Evolutionary conservation across 2,888 invertebrate species (phyloP).

Genomic region (Dryomyza anilis): DNA sequence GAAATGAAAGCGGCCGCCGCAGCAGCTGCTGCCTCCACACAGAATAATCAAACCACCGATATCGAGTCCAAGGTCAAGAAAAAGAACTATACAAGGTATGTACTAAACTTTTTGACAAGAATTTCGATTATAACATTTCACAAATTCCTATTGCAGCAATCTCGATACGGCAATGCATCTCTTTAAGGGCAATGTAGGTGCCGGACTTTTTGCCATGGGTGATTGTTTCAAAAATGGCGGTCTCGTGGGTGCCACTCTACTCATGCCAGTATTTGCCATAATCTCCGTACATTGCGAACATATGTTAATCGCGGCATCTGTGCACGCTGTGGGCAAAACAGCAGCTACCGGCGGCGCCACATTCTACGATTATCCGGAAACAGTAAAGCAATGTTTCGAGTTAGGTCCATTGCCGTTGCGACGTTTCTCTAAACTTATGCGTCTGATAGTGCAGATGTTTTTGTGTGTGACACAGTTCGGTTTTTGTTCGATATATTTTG

Average conservation of each 20-base stretch:
- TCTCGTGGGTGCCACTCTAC: slow-evolving; percentile 76
- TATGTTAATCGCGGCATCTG: slow-evolving; percentile 67
- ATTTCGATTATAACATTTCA: no score
- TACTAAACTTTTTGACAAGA: neutral
- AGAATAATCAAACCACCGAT: slow-evolving; percentile 21
- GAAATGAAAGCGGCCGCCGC: neutral
- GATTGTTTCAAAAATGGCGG: slow-evolving; percentile 92
- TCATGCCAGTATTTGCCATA: slow-evolving; percentile 81
- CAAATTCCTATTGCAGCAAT: slow-evolving; percentile 66
- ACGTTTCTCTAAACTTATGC: slow-evolving; percentile 69
- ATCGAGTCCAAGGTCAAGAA: slow-evolving; percentile 37
- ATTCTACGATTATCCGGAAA: slow-evolving; percentile 81
- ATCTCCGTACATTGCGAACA: slow-evolving; percentile 94
- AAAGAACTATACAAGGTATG: slow-evolving; percentile 41
- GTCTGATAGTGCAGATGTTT: slow-evolving; percentile 79
- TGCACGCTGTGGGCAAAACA: slow-evolving; percentile 47
- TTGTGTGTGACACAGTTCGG: slow-evolving; percentile 94
- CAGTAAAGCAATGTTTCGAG: slow-evolving; percentile 79
- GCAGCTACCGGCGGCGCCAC: slow-evolving; percentile 49
- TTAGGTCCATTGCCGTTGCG: slow-evolving; percentile 70
- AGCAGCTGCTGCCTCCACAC: neutral
- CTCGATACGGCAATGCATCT: slow-evolving; percentile 87
- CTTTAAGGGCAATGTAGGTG: slow-evolving; percentile 93
- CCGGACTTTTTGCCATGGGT: slow-evolving; percentile 94
- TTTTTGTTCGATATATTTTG: slow-evolving; percentile 96